These are phyloP conservation scores for Euglossa dilemma DNA, from an alignment of 1,140 invertebrate species.

Conservation along the genomic window DNA sequence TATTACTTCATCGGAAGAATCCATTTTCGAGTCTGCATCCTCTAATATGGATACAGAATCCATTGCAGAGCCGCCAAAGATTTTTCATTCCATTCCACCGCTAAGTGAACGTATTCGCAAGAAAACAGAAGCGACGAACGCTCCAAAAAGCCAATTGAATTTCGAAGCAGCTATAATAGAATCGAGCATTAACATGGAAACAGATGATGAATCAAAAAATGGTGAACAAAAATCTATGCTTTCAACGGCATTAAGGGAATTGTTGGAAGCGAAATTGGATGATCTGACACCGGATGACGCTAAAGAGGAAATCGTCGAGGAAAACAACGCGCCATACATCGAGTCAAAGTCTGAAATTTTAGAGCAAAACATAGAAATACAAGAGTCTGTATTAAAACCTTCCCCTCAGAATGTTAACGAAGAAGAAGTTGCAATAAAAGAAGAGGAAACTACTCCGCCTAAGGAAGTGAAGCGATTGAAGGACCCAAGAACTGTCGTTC, in stretches of 20 bases:
- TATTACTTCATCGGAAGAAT: slow-evolving; percentile 65
- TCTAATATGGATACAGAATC: slow-evolving; percentile 69
- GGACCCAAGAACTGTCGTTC: slow-evolving; percentile 79
- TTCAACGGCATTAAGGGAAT: slow-evolving; percentile 74
- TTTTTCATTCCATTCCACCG: slow-evolving; percentile 77
- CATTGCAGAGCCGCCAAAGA: slow-evolving; percentile 63
- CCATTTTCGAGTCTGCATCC: slow-evolving; percentile 69
- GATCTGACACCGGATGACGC: slow-evolving; percentile 52
- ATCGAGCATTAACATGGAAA: slow-evolving; percentile 75
- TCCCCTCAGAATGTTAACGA: background rate
- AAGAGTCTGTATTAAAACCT: background rate
- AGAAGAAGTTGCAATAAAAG: slow-evolving; percentile 42
- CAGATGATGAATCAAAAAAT: slow-evolving; percentile 54
- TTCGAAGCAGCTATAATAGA: slow-evolving; percentile 80
- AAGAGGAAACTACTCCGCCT: slow-evolving; percentile 48
- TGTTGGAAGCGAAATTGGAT: slow-evolving; percentile 76
- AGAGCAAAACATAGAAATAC: slow-evolving; percentile 40
- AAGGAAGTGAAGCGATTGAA: slow-evolving; percentile 75
- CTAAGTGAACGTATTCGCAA: slow-evolving; percentile 80
- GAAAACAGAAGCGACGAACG: slow-evolving; percentile 67
- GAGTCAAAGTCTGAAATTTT: slow-evolving; percentile 42
- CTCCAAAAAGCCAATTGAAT: slow-evolving; percentile 70
- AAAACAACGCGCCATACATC: slow-evolving; percentile 27
- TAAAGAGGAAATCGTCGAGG: slow-evolving; percentile 51
- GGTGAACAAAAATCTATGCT: slow-evolving; percentile 74